Evolutionary conservation across 2,113 vertebrate species (phyloP).

Genomic region (Psammodynastes pulverulentus): DNA sequence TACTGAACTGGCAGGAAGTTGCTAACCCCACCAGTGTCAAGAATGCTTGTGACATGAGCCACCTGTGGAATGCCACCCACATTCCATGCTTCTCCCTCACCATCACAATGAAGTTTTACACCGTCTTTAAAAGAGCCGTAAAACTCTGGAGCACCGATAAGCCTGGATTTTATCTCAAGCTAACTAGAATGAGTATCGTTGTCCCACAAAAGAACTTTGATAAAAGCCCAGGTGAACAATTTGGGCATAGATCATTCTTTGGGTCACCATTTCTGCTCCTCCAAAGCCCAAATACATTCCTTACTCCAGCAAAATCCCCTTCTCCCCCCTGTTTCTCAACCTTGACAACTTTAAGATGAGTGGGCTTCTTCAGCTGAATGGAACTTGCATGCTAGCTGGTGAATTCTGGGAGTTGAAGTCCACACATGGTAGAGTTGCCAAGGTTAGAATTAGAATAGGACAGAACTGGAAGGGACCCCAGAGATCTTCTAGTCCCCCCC

Average conservation of each 20-base stretch:
- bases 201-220: background rate
- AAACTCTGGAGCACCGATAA: background rate
- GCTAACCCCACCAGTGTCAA: background rate
- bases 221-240: background rate
- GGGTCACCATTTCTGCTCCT: background rate
- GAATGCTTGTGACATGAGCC: background rate
- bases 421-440: background rate
- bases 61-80: background rate
- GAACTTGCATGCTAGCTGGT: background rate
- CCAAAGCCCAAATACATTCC: background rate
- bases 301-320: background rate
- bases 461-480: no score
- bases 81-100: background rate
- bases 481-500: no score
- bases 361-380: background rate
- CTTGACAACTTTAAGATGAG: background rate
- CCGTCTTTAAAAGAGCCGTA: conserved; percentile 20
- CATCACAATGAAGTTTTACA: background rate
- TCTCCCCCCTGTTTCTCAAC: background rate
- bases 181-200: background rate
- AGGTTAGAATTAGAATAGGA: background rate
- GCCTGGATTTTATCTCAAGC: conserved; percentile 8
- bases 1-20: background rate
- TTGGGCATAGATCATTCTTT: background rate
- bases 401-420: background rate